These are phyloP conservation scores for Tetramorium alpestre DNA, from an alignment of 1,140 invertebrate genomes.

Conservation along the genomic window DNA sequence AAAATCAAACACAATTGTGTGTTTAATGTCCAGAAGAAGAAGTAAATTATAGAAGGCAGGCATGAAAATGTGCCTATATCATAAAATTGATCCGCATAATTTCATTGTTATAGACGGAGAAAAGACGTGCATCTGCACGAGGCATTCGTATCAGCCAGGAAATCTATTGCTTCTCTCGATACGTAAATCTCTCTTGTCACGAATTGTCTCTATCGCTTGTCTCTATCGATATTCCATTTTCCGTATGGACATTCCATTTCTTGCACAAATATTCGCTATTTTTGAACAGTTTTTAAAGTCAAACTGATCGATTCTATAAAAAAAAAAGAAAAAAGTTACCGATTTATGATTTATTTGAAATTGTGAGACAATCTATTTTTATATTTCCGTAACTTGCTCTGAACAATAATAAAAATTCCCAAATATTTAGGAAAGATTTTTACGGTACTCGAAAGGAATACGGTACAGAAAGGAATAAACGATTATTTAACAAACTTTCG, in stretches of 20 bases:
- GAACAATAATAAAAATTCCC: background rate
- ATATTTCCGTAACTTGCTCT: background rate
- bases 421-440: background rate
- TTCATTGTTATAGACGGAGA: constrained; percentile 17
- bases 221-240: too few relatives aligned
- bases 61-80: constrained; percentile 3
- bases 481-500: background rate
- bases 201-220: constrained; percentile 8
- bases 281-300: background rate
- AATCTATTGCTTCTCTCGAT: background rate
- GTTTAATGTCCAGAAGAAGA: background rate
- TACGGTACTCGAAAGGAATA: background rate
- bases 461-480: background rate
- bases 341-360: background rate
- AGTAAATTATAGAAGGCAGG: background rate
- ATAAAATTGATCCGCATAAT: constrained; percentile 27
- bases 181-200: background rate
- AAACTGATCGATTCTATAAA: background rate
- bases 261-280: background rate
- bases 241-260: background rate
- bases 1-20: constrained; percentile 2
- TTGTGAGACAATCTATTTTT: background rate
- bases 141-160: background rate
- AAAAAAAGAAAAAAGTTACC: background rate
- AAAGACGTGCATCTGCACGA: background rate